phyloP scores from a whole-genome alignment of 2,888 invertebrate genomes.

The Catonia carolina region DNA sequence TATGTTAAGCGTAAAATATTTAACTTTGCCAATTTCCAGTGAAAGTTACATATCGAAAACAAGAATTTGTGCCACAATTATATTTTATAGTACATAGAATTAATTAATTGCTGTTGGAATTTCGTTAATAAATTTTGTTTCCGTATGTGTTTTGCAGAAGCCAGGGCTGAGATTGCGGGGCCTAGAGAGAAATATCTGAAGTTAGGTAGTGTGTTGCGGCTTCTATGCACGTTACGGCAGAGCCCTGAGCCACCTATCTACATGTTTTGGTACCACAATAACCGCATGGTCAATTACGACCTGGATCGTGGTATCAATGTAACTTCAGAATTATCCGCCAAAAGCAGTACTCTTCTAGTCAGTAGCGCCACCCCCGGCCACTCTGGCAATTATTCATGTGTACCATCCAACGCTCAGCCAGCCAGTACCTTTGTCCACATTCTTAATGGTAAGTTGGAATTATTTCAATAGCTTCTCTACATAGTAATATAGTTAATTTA shows the following conservation, averaged over 20 bases:
- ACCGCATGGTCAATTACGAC: slow-evolving; percentile 89
- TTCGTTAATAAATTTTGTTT: too few relatives aligned
- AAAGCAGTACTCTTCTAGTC: slow-evolving; percentile 54
- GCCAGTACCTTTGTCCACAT: slow-evolving; percentile 85
- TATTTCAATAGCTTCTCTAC: too few relatives aligned
- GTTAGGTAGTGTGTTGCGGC: slow-evolving; percentile 73
- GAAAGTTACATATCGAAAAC: too few relatives aligned
- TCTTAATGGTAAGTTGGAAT: slow-evolving; percentile 64
- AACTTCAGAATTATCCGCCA: slow-evolving; percentile 66
- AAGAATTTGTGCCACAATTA: too few relatives aligned
- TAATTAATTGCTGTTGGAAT: too few relatives aligned
- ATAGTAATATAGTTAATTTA: too few relatives aligned
- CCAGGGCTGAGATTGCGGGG: slow-evolving; percentile 78
- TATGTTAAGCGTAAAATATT: too few relatives aligned
- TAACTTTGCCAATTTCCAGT: too few relatives aligned
- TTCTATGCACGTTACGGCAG: slow-evolving; percentile 75
- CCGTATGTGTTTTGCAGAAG: too few relatives aligned
- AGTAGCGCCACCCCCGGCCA: slow-evolving; percentile 58
- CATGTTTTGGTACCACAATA: slow-evolving; percentile 70
- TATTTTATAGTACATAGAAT: too few relatives aligned
- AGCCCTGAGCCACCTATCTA: slow-evolving; percentile 79
- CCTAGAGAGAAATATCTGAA: slow-evolving; percentile 80
- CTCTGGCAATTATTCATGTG: slow-evolving; percentile 83
- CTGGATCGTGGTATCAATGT: slow-evolving; percentile 79
- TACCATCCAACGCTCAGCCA: slow-evolving; percentile 80